These are phyloP conservation scores for Drosophila niveifrons DNA, from an alignment of 2,888 invertebrate genomes.

Conservation along the genomic window DNA sequence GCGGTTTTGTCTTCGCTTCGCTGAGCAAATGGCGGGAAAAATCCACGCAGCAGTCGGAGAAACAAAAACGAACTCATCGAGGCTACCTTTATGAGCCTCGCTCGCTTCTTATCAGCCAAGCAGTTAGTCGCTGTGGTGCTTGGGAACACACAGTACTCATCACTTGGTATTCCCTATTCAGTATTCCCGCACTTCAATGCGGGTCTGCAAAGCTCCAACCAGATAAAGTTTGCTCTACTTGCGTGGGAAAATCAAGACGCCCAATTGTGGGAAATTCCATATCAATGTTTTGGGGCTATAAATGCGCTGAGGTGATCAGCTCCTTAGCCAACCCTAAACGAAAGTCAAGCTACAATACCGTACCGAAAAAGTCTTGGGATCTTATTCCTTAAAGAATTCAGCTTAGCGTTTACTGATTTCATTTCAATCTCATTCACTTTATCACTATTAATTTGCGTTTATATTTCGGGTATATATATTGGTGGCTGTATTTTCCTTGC, in stretches of 20 bases:
- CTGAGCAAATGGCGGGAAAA: conserved; percentile 78
- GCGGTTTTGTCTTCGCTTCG: conserved; percentile 69
- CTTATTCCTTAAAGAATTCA: no score
- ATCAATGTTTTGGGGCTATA: conserved; percentile 1
- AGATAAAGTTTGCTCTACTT: conserved; percentile 55
- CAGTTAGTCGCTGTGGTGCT: conserved; percentile 8
- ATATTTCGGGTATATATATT: no score
- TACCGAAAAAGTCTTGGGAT: no score
- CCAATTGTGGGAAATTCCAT: conserved; percentile 44
- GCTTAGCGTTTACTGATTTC: no score
- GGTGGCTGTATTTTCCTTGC: no score
- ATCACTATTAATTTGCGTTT: no score
- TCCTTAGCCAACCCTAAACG: not conserved
- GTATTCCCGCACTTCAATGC: conserved; percentile 39
- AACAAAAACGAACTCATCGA: not conserved
- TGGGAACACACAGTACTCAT: conserved; percentile 18
- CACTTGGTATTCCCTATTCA: conserved; percentile 12
- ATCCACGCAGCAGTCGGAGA: conserved; percentile 28
- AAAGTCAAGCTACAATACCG: not conserved
- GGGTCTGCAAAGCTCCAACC: conserved; percentile 60
- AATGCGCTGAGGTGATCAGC: not conserved
- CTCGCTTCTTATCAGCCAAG: conserved; percentile 39
- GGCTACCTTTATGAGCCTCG: conserved; percentile 6
- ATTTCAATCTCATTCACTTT: no score
- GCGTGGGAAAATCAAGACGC: conserved; percentile 51